A percentile compares a stretch with the other conserved stretches of the same genome.
Evolutionary conservation across 2,113 vertebrate genomes (phyloP).

Genomic region (Sturnus vulgaris): DNA sequence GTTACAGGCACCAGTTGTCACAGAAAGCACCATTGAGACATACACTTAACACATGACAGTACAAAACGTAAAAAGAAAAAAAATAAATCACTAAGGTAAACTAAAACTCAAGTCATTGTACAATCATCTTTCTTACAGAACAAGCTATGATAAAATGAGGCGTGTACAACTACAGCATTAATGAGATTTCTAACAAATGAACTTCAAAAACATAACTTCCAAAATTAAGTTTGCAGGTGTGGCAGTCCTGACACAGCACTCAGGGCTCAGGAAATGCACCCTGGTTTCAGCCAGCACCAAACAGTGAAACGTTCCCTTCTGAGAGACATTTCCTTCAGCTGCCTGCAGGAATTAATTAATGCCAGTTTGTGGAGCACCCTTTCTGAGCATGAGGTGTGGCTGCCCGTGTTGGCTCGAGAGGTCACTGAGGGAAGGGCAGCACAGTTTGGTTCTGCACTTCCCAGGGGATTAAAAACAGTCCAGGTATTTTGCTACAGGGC

Average conservation of each 20-base stretch:
- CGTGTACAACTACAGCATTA: slow-evolving; percentile 76
- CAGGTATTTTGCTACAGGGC: slow-evolving; percentile 80
- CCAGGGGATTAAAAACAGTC: slow-evolving; percentile 68
- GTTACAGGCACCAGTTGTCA: slow-evolving; percentile 55
- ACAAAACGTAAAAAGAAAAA: background rate
- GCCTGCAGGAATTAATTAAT: slow-evolving; percentile 53
- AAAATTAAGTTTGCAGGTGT: slow-evolving; percentile 58
- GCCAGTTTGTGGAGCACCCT: slow-evolving; percentile 47
- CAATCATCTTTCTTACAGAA: slow-evolving; percentile 73
- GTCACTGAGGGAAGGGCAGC: slow-evolving; percentile 69
- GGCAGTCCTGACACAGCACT: slow-evolving; percentile 65
- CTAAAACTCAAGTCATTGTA: slow-evolving; percentile 74
- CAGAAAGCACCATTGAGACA: slow-evolving; percentile 28
- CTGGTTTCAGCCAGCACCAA: slow-evolving; percentile 70
- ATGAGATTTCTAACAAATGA: slow-evolving; percentile 68
- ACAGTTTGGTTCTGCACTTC: slow-evolving; percentile 64
- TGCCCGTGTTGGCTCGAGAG: slow-evolving; percentile 60
- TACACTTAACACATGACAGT: slow-evolving; percentile 59
- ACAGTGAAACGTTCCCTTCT: slow-evolving; percentile 37
- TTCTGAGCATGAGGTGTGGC: slow-evolving; percentile 67
- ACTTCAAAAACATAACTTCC: slow-evolving; percentile 54
- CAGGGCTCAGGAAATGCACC: slow-evolving; percentile 59
- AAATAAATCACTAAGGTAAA: slow-evolving; percentile 50
- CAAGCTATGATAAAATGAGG: slow-evolving; percentile 74
- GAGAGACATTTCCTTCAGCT: slow-evolving; percentile 63